Evolutionary conservation across 1,140 invertebrate species (phyloP), one percentile per base, ranked within the genome.

Genomic region (Galleria mellonella): DNA sequence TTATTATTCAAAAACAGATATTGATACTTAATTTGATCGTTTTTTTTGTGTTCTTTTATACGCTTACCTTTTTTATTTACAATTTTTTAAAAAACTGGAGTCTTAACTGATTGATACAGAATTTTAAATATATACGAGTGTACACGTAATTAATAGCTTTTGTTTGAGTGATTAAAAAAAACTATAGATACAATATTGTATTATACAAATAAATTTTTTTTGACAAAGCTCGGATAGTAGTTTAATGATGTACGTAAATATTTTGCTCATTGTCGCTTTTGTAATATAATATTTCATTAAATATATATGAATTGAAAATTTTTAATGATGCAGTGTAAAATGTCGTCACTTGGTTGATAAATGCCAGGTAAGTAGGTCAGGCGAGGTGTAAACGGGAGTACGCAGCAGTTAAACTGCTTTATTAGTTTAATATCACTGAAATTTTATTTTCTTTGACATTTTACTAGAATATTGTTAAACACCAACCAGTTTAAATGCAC

Each of bases 291-390:
- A 10, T 4, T 9, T n/a, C 2, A 31, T 2, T 31, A 31, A 31
- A n/a, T 3, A 31, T n/a, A 31, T 31, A 10, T n/a, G 17, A 37
- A 37, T 37, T 37, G 35, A 37, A 37, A 15, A 9, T 37, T 17
- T 17, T 13, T 37, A 35, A 35, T 7, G 50, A 46, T 49, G 35
- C 36, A 55, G 43, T 43, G 36, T 41, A 50, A 53, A 56, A 57
- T 57, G 51, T 43, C 49, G 27, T 37, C 39, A 40, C 29, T 42
- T 42, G 30, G 8, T 52, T 52, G 50, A 58, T 62, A 65, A 65
- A 65, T 65, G 57, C 49, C 55, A 58, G 48, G 31, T 41, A 65
- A 65, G 51, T 65, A 52, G 62, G 58, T 65, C 62, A 65, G 43
- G 31, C 46, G 54, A 64, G 54, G 56, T 64, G 61, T 51, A 56